Base-by-base conservation (phyloP, 2,888 invertebrate genomes). In the Chaetoderma sp. region DNA sequence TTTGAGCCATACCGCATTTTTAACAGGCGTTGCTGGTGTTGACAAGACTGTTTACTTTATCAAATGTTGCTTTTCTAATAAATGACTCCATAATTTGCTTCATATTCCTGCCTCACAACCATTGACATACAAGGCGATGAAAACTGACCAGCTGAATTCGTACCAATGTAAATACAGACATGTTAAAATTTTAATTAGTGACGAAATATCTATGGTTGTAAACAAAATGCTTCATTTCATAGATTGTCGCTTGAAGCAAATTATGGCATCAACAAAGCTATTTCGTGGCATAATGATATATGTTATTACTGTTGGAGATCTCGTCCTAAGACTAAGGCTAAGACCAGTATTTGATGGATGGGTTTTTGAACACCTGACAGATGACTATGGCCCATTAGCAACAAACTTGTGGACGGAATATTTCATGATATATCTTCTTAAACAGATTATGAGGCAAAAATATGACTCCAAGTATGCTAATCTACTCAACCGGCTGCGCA, bases 191-290 rank as follows among this genome's bases (percentile, higher is more conserved):
- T 30, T 44, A 23, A 42, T 6, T 52, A 30, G 25, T 72, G 21
- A 66, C 61, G 72, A 72, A 64, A 67, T 72, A 47, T 70, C 70
- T 16, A 72, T 72, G 72, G 72, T 72, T 23, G 70, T 70, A 16
- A 30, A 49, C n/a, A 58, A 32, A 18, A 70, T 72, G 70, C 60
- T 72, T 23, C 58, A 71, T 59, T 66, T 61, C 36, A 58, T 72
- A 10, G 63, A 70, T 50, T 23, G 60, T 4, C 42, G 70, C 16
- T 47, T 72, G 21, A 63, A 68, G 55, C 67, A 70, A 63, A 61
- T 73, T 10, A 69, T 42, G 45, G 71, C 65, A n/a, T 54, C 23
- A 16, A 62, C 21, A 45, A 47, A 60, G 30, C 57, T 58, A n/a
- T 73, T 71, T 73, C 67, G 71, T 16, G 63, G 60, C 32, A 58